Base-by-base conservation (phyloP, 2,797 vertebrate species). In the Sparidentex hasta region DNA sequence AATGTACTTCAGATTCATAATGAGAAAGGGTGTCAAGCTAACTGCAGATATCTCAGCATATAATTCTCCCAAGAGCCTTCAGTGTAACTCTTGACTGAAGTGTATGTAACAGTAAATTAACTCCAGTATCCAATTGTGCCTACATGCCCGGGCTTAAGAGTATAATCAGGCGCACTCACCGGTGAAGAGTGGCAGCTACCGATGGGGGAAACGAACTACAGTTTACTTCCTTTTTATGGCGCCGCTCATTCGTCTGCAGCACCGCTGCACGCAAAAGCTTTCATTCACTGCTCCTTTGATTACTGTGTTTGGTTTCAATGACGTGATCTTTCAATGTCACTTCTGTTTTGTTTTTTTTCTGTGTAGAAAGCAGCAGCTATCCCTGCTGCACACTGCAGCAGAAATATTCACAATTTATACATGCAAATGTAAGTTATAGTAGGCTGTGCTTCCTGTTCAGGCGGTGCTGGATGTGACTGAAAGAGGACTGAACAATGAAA, bases 401-500 rank as follows among this genome's bases (percentile, higher is more conserved):
- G n/a, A 62, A 58, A 52, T 70, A 66, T 59, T 50, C 14, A 20
- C 14, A 44, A 47, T 78, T 76, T 78, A 17, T 25, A 41, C 47
- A 61, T 51, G 33, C 64, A 64, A 29, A 50, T 69, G 41, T 65
- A 9, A 46, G 27, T 58, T 17, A 7, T 46, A 13, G 6, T 72
- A 16, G 23, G 17, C 18, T 54, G 51, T 63, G 33, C 21, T 63
- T n/a, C 63, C 50, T 47, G 27, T 25, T 72, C 44, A 74, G 54
- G 13, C 55, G 56, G 6, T 67, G 13, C 25, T 50, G 16, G 71
- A 79, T 73, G 56, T 57, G 27, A 66, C 14, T 62, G 16, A 67
- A 59, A 64, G 8, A 55, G n/a, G 33, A 64, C 50, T 76, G 74
- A 84, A 68, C 55, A 84, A 70, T 66, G 25, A 76, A 74, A 74